phyloP scores from a whole-genome alignment of 2,888 invertebrate species.

The Mythimna lalbum region DNA sequence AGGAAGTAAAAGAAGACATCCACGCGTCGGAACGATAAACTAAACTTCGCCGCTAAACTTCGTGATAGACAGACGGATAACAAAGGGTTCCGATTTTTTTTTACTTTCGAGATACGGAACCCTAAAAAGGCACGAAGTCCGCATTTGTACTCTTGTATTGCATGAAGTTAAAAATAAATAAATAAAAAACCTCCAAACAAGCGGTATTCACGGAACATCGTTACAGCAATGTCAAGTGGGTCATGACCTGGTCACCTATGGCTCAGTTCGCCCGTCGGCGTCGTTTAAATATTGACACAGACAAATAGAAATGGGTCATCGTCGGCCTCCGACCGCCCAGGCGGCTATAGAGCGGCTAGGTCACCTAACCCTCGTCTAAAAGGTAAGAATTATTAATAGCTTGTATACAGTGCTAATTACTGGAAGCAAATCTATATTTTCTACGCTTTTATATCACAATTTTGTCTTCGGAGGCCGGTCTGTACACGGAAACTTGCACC shows the following conservation, averaged over 20 bases:
- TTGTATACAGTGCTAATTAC: background rate
- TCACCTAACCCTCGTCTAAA: constrained; percentile 12
- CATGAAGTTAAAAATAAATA: background rate
- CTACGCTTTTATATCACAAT: too few species aligned
- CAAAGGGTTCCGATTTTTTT: too few species aligned
- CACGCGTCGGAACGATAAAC: too few species aligned
- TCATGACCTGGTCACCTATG: constrained; percentile 37
- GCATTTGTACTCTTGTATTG: too few species aligned
- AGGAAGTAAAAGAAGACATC: too few species aligned
- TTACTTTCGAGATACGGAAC: too few species aligned
- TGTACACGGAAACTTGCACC: too few species aligned
- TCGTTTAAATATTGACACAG: constrained; percentile 40
- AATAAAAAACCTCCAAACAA: background rate
- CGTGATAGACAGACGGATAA: too few species aligned
- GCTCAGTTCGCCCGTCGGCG: constrained; percentile 10
- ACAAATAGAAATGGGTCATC: constrained; percentile 34
- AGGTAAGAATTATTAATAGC: background rate
- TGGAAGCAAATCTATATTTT: too few species aligned
- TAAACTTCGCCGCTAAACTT: too few species aligned
- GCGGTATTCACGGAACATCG: background rate
- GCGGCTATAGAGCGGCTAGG: constrained; percentile 8
- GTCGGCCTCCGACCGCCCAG: background rate
- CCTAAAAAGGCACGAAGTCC: too few species aligned
- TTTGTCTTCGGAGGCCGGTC: too few species aligned
- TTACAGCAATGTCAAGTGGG: background rate